Percentiles rank a stretch among this genome's conserved stretches.
phyloP scores from a whole-genome alignment of 2,113 vertebrate genomes.

The Colius striatus region DNA sequence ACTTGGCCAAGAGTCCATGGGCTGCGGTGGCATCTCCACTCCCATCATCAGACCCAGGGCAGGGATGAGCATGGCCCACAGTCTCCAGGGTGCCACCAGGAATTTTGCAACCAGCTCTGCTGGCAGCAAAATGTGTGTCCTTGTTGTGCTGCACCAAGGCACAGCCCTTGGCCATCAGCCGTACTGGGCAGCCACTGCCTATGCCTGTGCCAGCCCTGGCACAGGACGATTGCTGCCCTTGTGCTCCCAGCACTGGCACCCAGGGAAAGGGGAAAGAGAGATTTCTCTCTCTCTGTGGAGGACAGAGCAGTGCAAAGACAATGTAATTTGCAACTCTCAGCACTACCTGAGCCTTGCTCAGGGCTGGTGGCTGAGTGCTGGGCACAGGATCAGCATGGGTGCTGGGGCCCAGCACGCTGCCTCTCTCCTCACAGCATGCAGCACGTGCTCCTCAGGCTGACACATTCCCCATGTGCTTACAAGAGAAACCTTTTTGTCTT shows the following conservation, averaged over 20 bases:
- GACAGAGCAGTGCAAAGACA: neutral
- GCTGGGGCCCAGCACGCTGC: neutral
- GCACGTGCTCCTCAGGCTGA: neutral
- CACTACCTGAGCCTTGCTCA: neutral
- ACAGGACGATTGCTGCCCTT: neutral
- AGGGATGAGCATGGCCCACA: rapidly evolving
- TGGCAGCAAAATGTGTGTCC: neutral
- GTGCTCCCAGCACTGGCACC: rapidly evolving
- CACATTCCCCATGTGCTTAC: neutral
- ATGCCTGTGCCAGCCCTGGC: neutral
- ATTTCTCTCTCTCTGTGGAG: neutral
- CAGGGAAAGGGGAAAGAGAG: neutral
- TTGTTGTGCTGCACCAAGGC: neutral
- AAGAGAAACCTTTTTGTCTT: neutral
- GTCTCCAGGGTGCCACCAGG: neutral
- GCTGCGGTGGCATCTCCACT: neutral
- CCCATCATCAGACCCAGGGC: neutral
- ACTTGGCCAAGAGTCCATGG: neutral
- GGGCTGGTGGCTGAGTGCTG: neutral
- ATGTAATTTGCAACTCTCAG: rapidly evolving
- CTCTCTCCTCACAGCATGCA: rapidly evolving
- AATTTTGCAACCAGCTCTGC: neutral
- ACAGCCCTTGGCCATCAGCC: neutral
- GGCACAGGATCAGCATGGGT: rapidly evolving
- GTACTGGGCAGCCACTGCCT: neutral